Evolutionary conservation across 2,113 vertebrate species (phyloP).

Genomic region (Oncorhynchus clarkii): DNA sequence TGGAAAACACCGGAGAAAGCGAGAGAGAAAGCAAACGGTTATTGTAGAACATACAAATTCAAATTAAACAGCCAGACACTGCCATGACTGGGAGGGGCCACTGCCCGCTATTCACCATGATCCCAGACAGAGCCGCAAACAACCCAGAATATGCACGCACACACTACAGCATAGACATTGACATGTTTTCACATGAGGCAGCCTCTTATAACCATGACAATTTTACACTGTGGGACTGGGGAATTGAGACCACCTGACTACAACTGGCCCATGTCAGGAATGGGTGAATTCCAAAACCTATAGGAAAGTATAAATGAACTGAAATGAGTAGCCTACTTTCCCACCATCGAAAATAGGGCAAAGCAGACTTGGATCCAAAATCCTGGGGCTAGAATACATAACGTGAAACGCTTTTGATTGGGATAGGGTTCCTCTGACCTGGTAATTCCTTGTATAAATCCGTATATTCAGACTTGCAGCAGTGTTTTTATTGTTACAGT

Average conservation of each 20-base stretch:
- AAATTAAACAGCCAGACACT: neutral
- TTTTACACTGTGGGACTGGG: neutral
- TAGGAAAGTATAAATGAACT: slow-evolving; percentile 41
- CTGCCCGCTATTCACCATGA: neutral
- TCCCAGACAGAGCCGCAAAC: neutral
- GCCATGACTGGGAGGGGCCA: neutral
- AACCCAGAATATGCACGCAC: neutral
- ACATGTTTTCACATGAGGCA: neutral
- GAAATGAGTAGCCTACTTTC: slow-evolving; percentile 59
- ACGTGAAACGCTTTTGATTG: slow-evolving; percentile 41
- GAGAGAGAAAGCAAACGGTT: neutral
- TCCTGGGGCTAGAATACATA: slow-evolving; percentile 48
- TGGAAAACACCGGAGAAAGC: no score
- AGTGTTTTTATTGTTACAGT: no score
- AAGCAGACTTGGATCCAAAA: slow-evolving; percentile 4
- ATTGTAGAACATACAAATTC: neutral
- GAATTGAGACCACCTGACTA: neutral
- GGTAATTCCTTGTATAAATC: neutral
- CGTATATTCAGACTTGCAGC: no score
- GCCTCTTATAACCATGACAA: neutral
- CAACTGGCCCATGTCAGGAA: slow-evolving; percentile 11
- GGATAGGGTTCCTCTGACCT: neutral
- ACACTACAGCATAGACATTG: neutral
- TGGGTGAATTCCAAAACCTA: slow-evolving; percentile 23
- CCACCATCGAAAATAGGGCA: slow-evolving; percentile 55